Evolutionary conservation across 2,113 vertebrate genomes (phyloP), one percentile per base, ranked within the genome.

Genomic region (Gymnobelideus leadbeateri): DNA sequence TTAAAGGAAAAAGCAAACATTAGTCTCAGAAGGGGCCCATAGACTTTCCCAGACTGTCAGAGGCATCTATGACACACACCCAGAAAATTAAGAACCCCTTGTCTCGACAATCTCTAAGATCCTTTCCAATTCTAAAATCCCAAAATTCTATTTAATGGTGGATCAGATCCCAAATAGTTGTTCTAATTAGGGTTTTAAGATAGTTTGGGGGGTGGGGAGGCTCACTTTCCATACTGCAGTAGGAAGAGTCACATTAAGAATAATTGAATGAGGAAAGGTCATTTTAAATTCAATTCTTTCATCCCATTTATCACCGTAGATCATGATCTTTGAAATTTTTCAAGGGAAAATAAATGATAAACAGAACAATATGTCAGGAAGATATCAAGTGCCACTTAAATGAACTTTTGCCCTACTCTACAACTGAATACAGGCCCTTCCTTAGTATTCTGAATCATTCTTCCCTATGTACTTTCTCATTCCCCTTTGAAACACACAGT

Each of bases 311-410:
- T 94, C 51, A 84, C 84, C 77, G 91, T 19, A 93, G 57, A 89
- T 95, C 46, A 93, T 12, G 57, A 96, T n/a, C 57, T 52, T 92
- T 54, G 93, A 52, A 93, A 94, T 61, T 94, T 94, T 94, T 92
- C 52, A 84, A 46, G 49, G 91, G 68, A 94, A 95, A 95, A 77
- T 51, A 23, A 92, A 94, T 55, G 24, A 51, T 46, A 93, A 90
- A 95, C 89, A 37, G 92, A 89, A 91, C 5, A 53, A 25, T 8
- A 16, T 52, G 0, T 1, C 54, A 89, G 89, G 26, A 11, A 50
- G 90, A 8, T 92, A 94, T 94, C 47, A n/a, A 93, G 93, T 51
- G 89, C 10, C 68, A 89, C 47, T 94, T 91, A 23, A 55, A 37
- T 93, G 93, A 97, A 95, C 50, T 94, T 95, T 90, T 37, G 21